Conservation (phyloP, 2,797 vertebrate genomes). For the Sitta carolinensis region DNA sequence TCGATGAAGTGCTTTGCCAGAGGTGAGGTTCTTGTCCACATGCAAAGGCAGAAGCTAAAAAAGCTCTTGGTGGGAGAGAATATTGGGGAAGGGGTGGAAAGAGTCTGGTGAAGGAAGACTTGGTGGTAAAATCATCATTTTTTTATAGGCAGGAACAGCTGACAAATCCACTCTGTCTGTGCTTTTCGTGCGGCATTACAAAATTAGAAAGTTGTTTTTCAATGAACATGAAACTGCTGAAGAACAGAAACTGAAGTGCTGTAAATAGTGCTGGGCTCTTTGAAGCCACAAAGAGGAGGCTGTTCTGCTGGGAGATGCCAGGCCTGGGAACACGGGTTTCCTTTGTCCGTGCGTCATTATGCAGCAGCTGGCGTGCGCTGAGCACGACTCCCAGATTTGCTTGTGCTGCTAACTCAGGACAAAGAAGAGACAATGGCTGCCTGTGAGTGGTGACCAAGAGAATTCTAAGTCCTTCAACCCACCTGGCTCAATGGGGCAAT, state of each 20-base stretch:
- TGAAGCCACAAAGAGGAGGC: slow-evolving; percentile 45
- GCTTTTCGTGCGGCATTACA: background rate
- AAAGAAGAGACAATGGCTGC: background rate
- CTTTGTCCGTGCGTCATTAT: background rate
- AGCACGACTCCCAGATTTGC: background rate
- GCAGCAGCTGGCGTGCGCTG: background rate
- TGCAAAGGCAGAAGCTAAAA: background rate
- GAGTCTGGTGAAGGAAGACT: background rate
- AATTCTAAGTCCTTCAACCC: background rate
- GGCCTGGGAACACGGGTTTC: slow-evolving; percentile 20
- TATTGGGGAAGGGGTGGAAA: background rate
- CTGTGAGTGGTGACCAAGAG: background rate
- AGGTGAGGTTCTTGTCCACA: background rate
- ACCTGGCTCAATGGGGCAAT: background rate
- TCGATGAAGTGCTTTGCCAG: background rate
- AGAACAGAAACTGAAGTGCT: slow-evolving; percentile 23
- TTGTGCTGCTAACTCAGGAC: background rate
- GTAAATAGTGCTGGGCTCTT: background rate
- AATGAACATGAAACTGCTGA: background rate
- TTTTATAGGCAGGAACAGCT: background rate
- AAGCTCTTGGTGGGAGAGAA: background rate
- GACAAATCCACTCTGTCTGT: background rate
- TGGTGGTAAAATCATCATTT: background rate
- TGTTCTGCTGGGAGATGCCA: slow-evolving; percentile 38
- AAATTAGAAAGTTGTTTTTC: slow-evolving; percentile 33